Base-by-base conservation (phyloP, 2,888 invertebrate genomes). In the Alloscopus bannaensis region DNA sequence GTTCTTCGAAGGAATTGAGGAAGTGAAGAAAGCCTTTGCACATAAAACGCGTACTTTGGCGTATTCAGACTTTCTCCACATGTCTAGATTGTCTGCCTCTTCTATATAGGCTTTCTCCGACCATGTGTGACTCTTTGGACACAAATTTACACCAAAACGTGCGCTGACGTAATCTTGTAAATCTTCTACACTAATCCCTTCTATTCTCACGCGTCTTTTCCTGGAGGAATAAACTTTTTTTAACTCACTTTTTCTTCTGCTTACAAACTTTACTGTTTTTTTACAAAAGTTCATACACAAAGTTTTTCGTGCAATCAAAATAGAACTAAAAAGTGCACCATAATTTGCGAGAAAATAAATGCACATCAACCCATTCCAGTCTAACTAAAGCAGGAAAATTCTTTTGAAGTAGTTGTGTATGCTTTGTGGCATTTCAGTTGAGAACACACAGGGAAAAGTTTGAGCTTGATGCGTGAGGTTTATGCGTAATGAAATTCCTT, bases 111-210 rank as follows among this genome's bases (percentile, higher is more conserved):
- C n/a, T n/a, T n/a, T n/a, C n/a, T n/a, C n/a, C 36, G 6, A 6
- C 36, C 13, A 36, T 36, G 36, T 6, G 36, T 8, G 6, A 36
- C 13, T 36, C 36, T 36, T 36, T 36, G 8, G 8, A 36, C 6
- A 47, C 47, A 47, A 47, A 47, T 13, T n/a, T n/a, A n/a, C n/a
- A n/a, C n/a, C n/a, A 47, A 47, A 13, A 47, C 4, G 47, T n/a
- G 11, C 47, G n/a, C 18, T n/a, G 47, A 47, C 18, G 59, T 11
- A 11, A 59, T 59, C 29, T 13, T 59, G 59, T 29, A 59, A 59
- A 59, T 59, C 59, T 59, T 36, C 3, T 4, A 31, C 31, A 31
- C 1, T 31, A 31, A 29, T 31, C 31, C 29, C n/a, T 3, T 31
- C 28, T 59, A 11, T 26, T 26, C 55, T 55, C 22, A 13, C 31